Percentiles rank a stretch among this genome's conserved stretches.
phyloP scores from a whole-genome alignment of 2,113 vertebrate species.

The Triplophysa tibetana region DNA sequence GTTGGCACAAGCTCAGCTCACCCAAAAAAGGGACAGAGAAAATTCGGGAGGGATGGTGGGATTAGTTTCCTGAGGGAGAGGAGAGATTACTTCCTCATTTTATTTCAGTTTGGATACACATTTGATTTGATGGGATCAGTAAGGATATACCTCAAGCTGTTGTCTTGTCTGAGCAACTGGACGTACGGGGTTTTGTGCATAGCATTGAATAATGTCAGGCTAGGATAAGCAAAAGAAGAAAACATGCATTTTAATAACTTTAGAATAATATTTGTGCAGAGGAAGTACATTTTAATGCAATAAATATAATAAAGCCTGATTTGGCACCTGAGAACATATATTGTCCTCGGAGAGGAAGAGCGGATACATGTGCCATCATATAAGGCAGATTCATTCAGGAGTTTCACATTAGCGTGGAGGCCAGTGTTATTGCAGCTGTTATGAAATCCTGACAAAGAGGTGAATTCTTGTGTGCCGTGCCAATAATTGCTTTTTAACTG shows the following conservation, averaged over 20 bases:
- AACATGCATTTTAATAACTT: background rate
- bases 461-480: slow-evolving; percentile 77
- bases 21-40: background rate
- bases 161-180: slow-evolving; percentile 24
- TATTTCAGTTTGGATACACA: slow-evolving; percentile 29
- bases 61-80: background rate
- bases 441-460: slow-evolving; percentile 84
- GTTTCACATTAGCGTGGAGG: slow-evolving; percentile 78
- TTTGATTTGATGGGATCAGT: slow-evolving; percentile 35
- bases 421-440: slow-evolving; percentile 87
- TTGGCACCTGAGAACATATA: background rate
- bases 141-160: slow-evolving; percentile 29
- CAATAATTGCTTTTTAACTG: slow-evolving; percentile 84
- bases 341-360: slow-evolving; percentile 33
- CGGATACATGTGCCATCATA: slow-evolving; percentile 17
- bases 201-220: background rate
- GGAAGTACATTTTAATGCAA: background rate
- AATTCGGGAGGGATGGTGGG: background rate
- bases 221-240: background rate
- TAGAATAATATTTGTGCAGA: background rate
- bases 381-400: slow-evolving; percentile 77
- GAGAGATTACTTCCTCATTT: slow-evolving; percentile 12
- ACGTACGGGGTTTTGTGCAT: slow-evolving; percentile 3
- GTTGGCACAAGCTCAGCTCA: slow-evolving; percentile 78
- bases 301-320: slow-evolving; percentile 17